Evolutionary conservation across 2,113 vertebrate species (phyloP).

Genomic region (Salminus brasiliensis): DNA sequence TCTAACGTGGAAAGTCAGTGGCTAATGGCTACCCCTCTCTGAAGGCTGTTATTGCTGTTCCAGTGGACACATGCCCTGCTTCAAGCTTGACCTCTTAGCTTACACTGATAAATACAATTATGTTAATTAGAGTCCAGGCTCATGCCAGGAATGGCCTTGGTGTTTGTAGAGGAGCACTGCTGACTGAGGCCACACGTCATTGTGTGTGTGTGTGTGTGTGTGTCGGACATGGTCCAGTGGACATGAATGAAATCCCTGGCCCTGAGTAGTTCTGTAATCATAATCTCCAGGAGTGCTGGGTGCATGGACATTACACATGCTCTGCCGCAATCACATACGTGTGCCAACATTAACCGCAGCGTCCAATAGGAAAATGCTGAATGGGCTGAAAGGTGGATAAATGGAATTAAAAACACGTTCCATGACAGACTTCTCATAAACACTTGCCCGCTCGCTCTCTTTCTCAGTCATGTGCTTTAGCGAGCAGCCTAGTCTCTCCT

Average conservation of each 20-base stretch:
- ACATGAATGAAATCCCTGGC: slow-evolving; percentile 18
- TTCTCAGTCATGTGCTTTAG: not conserved
- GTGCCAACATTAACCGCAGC: slow-evolving; percentile 9
- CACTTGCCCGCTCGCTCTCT: not conserved
- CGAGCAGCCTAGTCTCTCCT: not conserved
- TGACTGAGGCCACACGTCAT: slow-evolving; percentile 42
- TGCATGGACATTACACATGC: slow-evolving; percentile 6
- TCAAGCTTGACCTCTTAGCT: slow-evolving; percentile 9
- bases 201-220: slow-evolving; percentile 39
- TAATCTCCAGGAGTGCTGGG: slow-evolving; percentile 15
- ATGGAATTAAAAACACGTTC: slow-evolving; percentile 2
- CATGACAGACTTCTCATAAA: not conserved
- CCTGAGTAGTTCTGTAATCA: slow-evolving; percentile 30
- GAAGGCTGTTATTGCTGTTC: slow-evolving; percentile 3
- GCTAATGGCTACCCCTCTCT: not conserved
- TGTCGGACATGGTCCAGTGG: slow-evolving; percentile 51
- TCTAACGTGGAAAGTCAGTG: no score
- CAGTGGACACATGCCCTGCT: not conserved
- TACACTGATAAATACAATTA: slow-evolving; percentile 39
- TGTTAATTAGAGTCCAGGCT: slow-evolving; percentile 23
- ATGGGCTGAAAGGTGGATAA: not conserved
- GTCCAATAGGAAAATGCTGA: not conserved
- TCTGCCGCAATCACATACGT: not conserved
- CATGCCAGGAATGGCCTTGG: slow-evolving; percentile 22
- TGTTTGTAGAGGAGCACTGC: not conserved